Conservation (phyloP, 1,140 invertebrate species). For the Eurosta solidaginis region DNA sequence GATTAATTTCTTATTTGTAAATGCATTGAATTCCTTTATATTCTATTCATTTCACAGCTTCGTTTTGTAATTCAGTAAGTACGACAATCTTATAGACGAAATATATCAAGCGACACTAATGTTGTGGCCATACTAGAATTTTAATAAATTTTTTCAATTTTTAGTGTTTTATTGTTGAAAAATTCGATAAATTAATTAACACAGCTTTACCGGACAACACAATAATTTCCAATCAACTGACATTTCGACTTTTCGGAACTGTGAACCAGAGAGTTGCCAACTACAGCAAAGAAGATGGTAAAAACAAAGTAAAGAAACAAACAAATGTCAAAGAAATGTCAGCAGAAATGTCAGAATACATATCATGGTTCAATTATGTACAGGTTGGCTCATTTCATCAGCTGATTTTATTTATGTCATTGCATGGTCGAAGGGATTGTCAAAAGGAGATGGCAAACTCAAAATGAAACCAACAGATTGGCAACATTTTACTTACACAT, state of each 20-base stretch:
- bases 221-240: slow-evolving; percentile 13
- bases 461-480: too few relatives aligned
- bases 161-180: not conserved
- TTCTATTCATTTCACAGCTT: slow-evolving; percentile 4
- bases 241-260: not conserved
- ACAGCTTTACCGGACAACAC: not conserved
- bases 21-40: too few relatives aligned
- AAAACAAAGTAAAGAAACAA: not conserved
- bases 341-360: not conserved
- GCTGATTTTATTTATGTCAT: too few relatives aligned
- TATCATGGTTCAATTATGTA: too few relatives aligned
- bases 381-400: too few relatives aligned
- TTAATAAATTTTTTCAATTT: slow-evolving; percentile 1
- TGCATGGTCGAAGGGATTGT: too few relatives aligned
- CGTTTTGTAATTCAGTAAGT: not conserved
- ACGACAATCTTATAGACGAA: too few relatives aligned
- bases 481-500: too few relatives aligned
- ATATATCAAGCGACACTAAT: too few relatives aligned
- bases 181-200: not conserved
- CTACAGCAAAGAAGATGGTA: not conserved
- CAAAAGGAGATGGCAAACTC: too few relatives aligned
- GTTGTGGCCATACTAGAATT: not conserved
- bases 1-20: not conserved
- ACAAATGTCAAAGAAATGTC: too few relatives aligned
- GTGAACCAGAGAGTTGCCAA: not conserved